Percentiles rank a stretch among this genome's conserved stretches.
Conservation (phyloP, 2,888 invertebrate genomes). For the Zygogramma bicolorata region DNA sequence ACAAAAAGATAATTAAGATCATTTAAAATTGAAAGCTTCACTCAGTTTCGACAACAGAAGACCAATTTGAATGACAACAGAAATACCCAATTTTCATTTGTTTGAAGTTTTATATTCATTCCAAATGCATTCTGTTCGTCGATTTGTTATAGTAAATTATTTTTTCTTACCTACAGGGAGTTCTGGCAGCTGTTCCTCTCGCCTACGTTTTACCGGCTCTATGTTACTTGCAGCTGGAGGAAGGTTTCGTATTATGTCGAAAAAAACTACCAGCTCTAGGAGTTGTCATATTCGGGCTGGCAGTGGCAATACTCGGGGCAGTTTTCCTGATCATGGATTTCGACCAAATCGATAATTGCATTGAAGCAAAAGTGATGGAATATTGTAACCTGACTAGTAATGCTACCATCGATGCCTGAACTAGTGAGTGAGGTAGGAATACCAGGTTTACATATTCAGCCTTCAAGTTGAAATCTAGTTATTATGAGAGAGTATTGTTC, state of each 20-base stretch:
- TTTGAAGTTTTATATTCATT: no score
- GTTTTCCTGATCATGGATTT: slow-evolving; percentile 71
- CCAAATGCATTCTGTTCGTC: no score
- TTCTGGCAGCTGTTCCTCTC: slow-evolving; percentile 84
- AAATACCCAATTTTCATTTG: no score
- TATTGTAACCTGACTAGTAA: slow-evolving; percentile 67
- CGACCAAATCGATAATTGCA: slow-evolving; percentile 71
- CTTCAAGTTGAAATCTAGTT: no score
- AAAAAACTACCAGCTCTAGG: slow-evolving; percentile 80
- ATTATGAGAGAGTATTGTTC: no score
- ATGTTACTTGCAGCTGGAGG: slow-evolving; percentile 81
- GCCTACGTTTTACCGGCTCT: slow-evolving; percentile 86
- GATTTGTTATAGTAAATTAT: not conserved
- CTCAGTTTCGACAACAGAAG: no score
- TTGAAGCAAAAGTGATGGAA: slow-evolving; percentile 74
- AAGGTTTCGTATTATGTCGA: slow-evolving; percentile 75
- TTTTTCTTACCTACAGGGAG: slow-evolving; percentile 71
- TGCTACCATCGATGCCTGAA: not conserved
- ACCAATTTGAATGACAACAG: no score
- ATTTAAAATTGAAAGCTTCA: no score
- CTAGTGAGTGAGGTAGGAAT: not conserved
- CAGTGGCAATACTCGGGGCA: slow-evolving; percentile 74
- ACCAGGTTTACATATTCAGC: no score
- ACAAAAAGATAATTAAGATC: no score
- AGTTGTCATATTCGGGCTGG: slow-evolving; percentile 76